A percentile compares a stretch with the other conserved stretches of the same genome.
Evolutionary conservation across 1,140 invertebrate species (phyloP).

Genomic region (Hermetia illucens): DNA sequence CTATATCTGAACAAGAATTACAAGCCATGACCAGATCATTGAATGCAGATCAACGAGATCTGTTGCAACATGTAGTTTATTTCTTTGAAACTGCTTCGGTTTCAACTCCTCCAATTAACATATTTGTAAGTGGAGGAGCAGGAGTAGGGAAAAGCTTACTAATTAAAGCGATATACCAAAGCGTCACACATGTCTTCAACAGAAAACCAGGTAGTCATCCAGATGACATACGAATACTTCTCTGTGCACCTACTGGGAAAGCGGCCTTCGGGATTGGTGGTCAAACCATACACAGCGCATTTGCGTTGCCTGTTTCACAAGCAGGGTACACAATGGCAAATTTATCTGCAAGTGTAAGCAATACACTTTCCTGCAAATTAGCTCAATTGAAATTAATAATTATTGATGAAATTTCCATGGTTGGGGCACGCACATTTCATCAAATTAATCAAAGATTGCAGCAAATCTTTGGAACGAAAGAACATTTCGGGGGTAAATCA

Average conservation of each 20-base stretch:
- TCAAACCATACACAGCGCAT: conserved; percentile 21
- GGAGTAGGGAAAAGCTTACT: conserved; percentile 1
- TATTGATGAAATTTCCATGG: conserved; percentile 30
- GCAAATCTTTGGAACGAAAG: conserved; percentile 19
- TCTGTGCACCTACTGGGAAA: conserved; percentile 14
- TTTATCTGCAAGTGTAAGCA: conserved; percentile 11
- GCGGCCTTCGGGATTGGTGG: conserved; percentile 24
- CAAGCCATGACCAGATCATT: not conserved
- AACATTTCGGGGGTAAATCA: conserved; percentile 14
- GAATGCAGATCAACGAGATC: not conserved
- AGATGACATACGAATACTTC: not conserved
- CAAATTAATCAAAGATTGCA: conserved; percentile 16
- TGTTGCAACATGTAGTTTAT: not conserved
- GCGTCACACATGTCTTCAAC: not conserved
- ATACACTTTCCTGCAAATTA: conserved; percentile 11
- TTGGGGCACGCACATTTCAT: conserved; percentile 14
- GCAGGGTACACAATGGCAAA: conserved; percentile 3
- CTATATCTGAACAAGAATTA: not conserved
- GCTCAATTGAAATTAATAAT: conserved; percentile 20
- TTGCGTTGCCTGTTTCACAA: conserved; percentile 17
- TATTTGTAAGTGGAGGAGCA: conserved; percentile 1
- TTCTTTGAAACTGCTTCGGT: not conserved
- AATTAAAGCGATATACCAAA: not conserved
- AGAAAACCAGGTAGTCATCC: not conserved
- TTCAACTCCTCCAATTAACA: not conserved